Percentiles rank a stretch among this genome's conserved stretches.
These are phyloP conservation scores for Campodea augens DNA, from an alignment of 1,140 invertebrate genomes.

Conservation along the genomic window DNA sequence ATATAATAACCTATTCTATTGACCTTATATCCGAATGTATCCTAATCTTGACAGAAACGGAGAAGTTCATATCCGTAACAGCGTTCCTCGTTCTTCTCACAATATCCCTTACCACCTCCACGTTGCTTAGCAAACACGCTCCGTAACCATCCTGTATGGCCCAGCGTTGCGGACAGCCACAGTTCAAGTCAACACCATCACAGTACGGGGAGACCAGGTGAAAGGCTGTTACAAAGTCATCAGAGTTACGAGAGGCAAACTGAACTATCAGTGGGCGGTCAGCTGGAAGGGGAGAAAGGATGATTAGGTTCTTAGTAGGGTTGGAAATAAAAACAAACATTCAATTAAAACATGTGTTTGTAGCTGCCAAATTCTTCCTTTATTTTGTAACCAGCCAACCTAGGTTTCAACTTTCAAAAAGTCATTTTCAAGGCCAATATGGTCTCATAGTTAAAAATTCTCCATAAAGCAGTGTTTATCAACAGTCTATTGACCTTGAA, in stretches of 20 bases:
- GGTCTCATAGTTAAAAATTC: no score
- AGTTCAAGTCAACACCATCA: slow-evolving; percentile 87
- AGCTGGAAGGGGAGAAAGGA: slow-evolving; percentile 21
- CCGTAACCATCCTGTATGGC: slow-evolving; percentile 81
- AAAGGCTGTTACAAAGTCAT: slow-evolving; percentile 67
- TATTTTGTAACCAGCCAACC: no score
- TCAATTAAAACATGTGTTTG: no score
- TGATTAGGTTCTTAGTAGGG: no score
- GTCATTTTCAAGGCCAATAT: no score
- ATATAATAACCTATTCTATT: no score
- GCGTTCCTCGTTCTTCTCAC: slow-evolving; percentile 50
- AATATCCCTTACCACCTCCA: slow-evolving; percentile 64
- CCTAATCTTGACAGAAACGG: slow-evolving; percentile 74
- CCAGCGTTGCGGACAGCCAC: slow-evolving; percentile 92
- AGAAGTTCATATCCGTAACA: slow-evolving; percentile 47
- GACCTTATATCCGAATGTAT: not conserved
- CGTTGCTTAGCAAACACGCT: slow-evolving; percentile 58
- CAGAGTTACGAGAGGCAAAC: slow-evolving; percentile 71
- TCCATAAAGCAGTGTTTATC: no score
- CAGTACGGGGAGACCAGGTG: slow-evolving; percentile 62
- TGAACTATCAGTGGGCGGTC: slow-evolving; percentile 80
- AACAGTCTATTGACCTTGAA: no score
- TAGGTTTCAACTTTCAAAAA: no score
- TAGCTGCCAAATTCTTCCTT: no score
- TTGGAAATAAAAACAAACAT: no score